Percentiles rank a stretch among this genome's conserved stretches.
phyloP scores from a whole-genome alignment of 2,888 invertebrate species.

The Ormia ochracea region DNA sequence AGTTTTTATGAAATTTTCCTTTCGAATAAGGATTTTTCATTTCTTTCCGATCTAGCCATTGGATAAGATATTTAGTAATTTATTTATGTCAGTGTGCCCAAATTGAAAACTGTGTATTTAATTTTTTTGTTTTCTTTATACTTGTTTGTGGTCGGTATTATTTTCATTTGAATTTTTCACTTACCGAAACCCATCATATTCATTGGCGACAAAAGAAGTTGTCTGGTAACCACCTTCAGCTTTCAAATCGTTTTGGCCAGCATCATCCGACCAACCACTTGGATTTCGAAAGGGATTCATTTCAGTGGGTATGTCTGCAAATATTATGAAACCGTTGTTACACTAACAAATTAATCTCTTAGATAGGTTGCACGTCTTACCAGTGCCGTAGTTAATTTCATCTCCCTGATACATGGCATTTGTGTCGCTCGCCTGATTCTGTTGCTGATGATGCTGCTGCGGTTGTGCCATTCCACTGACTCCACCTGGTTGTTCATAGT shows the following conservation, averaged over 20 bases:
- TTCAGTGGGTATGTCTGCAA: slow-evolving; percentile 71
- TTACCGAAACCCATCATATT: slow-evolving; percentile 76
- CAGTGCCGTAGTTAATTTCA: slow-evolving; percentile 52
- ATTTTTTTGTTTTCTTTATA: too few species aligned
- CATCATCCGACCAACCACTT: slow-evolving; percentile 70
- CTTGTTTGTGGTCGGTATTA: too few species aligned
- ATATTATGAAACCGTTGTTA: not conserved
- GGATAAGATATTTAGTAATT: too few species aligned
- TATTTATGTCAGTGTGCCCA: too few species aligned
- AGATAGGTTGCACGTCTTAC: slow-evolving; percentile 17
- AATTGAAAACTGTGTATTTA: too few species aligned
- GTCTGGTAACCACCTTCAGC: slow-evolving; percentile 72
- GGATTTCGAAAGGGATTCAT: slow-evolving; percentile 76
- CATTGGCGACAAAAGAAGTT: slow-evolving; percentile 75
- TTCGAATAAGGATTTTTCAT: too few species aligned
- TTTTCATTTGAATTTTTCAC: too few species aligned
- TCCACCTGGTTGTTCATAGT: slow-evolving; percentile 75
- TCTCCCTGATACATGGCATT: slow-evolving; percentile 63
- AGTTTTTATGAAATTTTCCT: too few species aligned
- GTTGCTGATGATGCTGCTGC: slow-evolving; percentile 51
- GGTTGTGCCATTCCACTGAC: slow-evolving; percentile 65
- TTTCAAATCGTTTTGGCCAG: slow-evolving; percentile 69
- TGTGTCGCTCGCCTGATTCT: slow-evolving; percentile 59
- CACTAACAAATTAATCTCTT: slow-evolving; percentile 23
- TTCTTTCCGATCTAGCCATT: too few species aligned